Conservation (phyloP, 1,140 invertebrate genomes). For the Hylaeus anthracinus region DNA sequence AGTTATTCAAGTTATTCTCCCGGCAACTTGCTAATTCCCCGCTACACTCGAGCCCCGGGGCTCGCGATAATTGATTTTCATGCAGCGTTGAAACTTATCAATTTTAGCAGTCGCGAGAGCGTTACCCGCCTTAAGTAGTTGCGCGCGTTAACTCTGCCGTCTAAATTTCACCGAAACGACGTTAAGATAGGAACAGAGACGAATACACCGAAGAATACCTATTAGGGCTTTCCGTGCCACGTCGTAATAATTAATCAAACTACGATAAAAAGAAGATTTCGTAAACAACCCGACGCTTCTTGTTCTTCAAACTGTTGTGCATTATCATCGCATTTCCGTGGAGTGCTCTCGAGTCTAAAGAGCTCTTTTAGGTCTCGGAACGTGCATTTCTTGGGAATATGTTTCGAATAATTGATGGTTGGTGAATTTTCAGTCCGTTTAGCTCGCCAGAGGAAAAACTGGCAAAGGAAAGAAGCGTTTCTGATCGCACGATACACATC, state of each 20-base stretch:
- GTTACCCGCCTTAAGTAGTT: conserved; percentile 26
- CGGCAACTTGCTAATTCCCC: conserved; percentile 32
- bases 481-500: no score
- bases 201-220: not conserved
- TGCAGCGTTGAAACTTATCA: conserved; percentile 37
- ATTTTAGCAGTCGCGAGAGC: conserved; percentile 23
- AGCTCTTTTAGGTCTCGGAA: no score
- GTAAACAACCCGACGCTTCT: not conserved
- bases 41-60: not conserved
- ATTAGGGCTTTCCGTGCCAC: no score
- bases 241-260: not conserved
- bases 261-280: not conserved
- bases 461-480: no score
- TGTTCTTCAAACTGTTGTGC: not conserved
- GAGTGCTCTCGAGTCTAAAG: not conserved
- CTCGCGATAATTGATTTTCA: conserved; percentile 44
- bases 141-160: not conserved
- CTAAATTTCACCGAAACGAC: not conserved
- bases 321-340: not conserved
- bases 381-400: no score
- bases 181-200: not conserved
- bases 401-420: no score
- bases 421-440: no score
- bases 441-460: no score
- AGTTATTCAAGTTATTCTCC: conserved; percentile 26